Conservation (phyloP, 2,888 invertebrate species). For the Macrophya alboannulata region DNA sequence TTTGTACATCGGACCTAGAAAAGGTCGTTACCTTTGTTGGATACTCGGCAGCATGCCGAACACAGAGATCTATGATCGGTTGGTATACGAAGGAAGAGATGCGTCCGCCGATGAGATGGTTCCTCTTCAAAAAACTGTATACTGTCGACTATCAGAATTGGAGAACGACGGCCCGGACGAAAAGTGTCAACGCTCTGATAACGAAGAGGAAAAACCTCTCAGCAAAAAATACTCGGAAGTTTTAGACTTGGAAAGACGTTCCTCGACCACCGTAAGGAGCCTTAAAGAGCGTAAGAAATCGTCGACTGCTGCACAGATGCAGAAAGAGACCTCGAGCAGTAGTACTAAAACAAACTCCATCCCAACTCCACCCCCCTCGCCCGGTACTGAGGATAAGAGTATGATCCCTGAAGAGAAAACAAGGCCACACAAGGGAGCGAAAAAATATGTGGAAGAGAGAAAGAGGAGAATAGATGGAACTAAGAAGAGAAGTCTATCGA, state of each 20-base stretch:
- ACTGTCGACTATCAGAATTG: not conserved
- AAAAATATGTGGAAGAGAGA: not conserved
- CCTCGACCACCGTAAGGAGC: not conserved
- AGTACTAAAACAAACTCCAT: not conserved
- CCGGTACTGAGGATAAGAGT: not conserved
- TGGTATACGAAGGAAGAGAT: not conserved
- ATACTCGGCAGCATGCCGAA: conserved; percentile 60
- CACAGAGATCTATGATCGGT: not conserved
- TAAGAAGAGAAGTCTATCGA: not conserved
- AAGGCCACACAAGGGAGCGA: not conserved
- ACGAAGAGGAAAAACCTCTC: not conserved
- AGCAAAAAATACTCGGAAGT: not conserved
- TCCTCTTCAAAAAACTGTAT: not conserved
- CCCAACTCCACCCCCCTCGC: conserved; percentile 25
- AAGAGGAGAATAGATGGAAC: no score
- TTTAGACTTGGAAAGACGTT: not conserved
- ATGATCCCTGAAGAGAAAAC: not conserved
- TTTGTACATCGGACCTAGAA: conserved; percentile 58
- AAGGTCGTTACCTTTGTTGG: conserved; percentile 61
- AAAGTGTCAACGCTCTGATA: not conserved
- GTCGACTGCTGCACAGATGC: not conserved
- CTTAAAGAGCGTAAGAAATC: not conserved
- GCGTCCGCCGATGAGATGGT: not conserved
- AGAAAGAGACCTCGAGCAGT: not conserved
- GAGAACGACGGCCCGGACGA: not conserved